Evolutionary conservation across 2,113 vertebrate genomes (phyloP).

Genomic region (Lasiurus cinereus): DNA sequence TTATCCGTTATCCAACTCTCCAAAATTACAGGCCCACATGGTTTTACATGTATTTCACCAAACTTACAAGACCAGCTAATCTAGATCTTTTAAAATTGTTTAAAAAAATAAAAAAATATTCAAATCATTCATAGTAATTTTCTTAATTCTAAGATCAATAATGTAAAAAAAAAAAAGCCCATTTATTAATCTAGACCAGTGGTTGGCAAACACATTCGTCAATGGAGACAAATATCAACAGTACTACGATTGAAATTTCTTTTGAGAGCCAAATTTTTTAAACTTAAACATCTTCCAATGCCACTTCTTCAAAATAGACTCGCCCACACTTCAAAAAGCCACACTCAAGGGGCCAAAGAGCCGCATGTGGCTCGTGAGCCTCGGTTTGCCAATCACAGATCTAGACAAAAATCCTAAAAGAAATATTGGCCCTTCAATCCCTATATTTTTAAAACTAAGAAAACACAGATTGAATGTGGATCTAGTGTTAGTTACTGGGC

Average conservation of each 20-base stretch:
- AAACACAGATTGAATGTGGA: background rate
- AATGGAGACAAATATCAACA: too few relatives aligned
- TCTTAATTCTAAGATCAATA: background rate
- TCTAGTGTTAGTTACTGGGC: background rate
- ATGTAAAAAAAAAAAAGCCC: background rate
- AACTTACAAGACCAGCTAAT: background rate
- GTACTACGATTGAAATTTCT: too few relatives aligned
- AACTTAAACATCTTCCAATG: too few relatives aligned
- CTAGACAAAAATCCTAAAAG: conserved; percentile 27
- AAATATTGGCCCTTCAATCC: conserved; percentile 21
- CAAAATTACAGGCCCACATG: background rate
- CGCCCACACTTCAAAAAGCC: too few relatives aligned
- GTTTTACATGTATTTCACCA: background rate
- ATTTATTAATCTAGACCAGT: background rate
- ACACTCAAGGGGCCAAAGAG: too few relatives aligned
- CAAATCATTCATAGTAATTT: background rate
- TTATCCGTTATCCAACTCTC: background rate
- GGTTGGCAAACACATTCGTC: too few relatives aligned
- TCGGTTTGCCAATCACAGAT: too few relatives aligned
- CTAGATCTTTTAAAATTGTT: background rate
- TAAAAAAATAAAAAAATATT: conserved; percentile 1
- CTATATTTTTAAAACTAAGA: background rate
- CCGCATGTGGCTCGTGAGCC: too few relatives aligned
- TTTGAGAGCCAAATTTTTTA: too few relatives aligned
- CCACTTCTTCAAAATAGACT: too few relatives aligned